Percentiles rank a stretch among this genome's conserved stretches.
phyloP scores from a whole-genome alignment of 1,140 invertebrate genomes.

The Drosophila hydei region DNA sequence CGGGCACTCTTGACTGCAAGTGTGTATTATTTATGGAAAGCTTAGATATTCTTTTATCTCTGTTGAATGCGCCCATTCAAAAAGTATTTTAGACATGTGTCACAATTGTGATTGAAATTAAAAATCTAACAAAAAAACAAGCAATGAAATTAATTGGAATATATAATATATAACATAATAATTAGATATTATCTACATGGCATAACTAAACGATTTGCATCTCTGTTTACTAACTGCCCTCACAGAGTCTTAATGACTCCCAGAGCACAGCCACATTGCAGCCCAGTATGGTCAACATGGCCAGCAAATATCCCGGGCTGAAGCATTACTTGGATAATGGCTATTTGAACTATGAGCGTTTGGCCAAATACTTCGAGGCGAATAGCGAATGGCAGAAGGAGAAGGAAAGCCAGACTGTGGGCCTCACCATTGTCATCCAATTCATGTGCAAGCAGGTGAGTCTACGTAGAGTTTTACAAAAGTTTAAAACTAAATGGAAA shows the following conservation, averaged over 20 bases:
- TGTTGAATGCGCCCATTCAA: no score
- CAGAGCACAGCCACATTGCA: constrained; percentile 2
- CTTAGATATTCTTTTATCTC: no score
- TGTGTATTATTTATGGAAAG: no score
- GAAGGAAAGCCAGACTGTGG: constrained; percentile 47
- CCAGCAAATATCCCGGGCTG: constrained; percentile 44
- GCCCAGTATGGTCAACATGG: constrained; percentile 20
- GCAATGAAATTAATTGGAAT: no score
- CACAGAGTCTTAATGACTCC: neutral
- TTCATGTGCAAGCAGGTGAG: constrained; percentile 66
- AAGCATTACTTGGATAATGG: constrained; percentile 53
- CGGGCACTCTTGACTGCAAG: no score
- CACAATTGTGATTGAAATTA: no score
- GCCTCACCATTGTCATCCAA: constrained; percentile 65
- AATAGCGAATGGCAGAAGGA: constrained; percentile 32
- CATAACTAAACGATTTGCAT: neutral
- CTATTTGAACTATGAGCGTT: constrained; percentile 33
- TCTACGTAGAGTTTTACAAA: neutral
- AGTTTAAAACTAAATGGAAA: constrained; percentile 7
- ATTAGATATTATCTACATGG: no score
- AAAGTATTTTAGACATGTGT: no score
- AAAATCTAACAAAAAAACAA: no score
- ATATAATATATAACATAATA: no score
- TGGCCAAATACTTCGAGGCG: constrained; percentile 50
- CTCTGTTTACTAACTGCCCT: neutral